A percentile compares a stretch with the other conserved stretches of the same genome.
Evolutionary conservation across 2,888 invertebrate genomes (phyloP).

Genomic region (Drosophila gaucha): DNA sequence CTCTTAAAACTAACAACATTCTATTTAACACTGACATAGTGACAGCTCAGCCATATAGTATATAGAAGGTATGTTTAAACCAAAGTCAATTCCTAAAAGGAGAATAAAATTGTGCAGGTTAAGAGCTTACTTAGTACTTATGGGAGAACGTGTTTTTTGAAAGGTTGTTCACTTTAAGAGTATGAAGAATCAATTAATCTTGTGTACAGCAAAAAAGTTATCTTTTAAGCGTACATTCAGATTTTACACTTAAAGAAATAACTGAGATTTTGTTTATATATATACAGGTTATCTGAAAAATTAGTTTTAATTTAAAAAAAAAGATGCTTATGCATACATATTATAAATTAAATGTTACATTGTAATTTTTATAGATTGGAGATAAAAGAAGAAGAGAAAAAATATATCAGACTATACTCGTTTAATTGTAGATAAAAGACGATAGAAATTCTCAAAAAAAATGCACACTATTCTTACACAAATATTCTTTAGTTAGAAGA

Average conservation of each 20-base stretch:
- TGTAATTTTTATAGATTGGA: no score
- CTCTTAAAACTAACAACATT: background rate
- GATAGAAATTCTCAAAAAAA: no score
- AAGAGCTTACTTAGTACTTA: no score
- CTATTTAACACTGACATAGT: no score
- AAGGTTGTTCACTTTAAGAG: background rate
- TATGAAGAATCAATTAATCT: conserved; percentile 1
- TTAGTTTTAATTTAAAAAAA: no score
- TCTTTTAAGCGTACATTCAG: background rate
- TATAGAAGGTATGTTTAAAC: background rate
- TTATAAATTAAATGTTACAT: background rate
- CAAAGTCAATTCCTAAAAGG: background rate
- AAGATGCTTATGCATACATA: background rate
- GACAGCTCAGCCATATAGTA: background rate
- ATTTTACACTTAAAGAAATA: background rate
- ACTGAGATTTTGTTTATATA: background rate
- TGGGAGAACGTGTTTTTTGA: conserved; percentile 16
- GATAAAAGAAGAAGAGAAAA: no score
- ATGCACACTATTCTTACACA: no score
- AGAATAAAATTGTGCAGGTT: background rate
- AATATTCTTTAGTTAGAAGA: no score
- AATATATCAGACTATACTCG: no score
- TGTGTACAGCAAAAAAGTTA: background rate
- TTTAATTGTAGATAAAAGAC: no score
- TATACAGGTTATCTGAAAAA: background rate